Evolutionary conservation across 2,888 invertebrate species (phyloP), one percentile per base, ranked within the genome.

Genomic region (Athetis lepigone): DNA sequence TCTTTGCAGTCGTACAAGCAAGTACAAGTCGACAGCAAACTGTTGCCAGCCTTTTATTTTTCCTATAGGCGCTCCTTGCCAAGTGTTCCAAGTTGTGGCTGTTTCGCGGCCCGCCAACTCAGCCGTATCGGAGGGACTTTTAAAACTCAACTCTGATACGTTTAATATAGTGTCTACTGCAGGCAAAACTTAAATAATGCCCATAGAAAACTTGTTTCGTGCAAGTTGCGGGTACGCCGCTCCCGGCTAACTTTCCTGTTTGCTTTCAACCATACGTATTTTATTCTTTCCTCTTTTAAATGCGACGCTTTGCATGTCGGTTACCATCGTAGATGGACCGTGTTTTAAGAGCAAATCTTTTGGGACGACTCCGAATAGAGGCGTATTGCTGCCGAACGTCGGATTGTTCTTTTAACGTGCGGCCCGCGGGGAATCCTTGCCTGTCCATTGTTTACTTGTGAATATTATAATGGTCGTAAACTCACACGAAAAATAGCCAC

Each of bases 41-140:
- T 92, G 92, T 92, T 93, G 93, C 89, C 91, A 88, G 85, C 84
- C 84, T 92, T 92, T 91, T 92, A 91, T 92, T 93, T 90, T 87
- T 86, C 88, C 87, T 87, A 90, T 89, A 88, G 90, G 84, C 89
- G 86, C 85, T 84, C 85, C 88, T 86, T 92, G 92, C 87, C 92
- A 92, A 92, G 88, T 87, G 88, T 88, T 85, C 85, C 85, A 82
- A 85, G 84, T 83, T 81, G 89, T 78, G 83, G 88, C 85, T 87
- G 92, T 89, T 91, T 89, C 87, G 91, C 90, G 90, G 91, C 87
- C 88, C 88, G 86, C 88, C 91, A 87, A 85, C 83, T 85, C 86
- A 72, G 70, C 74, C 74, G 68, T 80, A 90, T 90, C 89, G 90
- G 86, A 85, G 83, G 85, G 87, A 90, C 90, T 93, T 92, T 89